Evolutionary conservation across 2,888 invertebrate genomes (phyloP), one percentile per base, ranked within the genome.

Genomic region (Epirrita christyi): DNA sequence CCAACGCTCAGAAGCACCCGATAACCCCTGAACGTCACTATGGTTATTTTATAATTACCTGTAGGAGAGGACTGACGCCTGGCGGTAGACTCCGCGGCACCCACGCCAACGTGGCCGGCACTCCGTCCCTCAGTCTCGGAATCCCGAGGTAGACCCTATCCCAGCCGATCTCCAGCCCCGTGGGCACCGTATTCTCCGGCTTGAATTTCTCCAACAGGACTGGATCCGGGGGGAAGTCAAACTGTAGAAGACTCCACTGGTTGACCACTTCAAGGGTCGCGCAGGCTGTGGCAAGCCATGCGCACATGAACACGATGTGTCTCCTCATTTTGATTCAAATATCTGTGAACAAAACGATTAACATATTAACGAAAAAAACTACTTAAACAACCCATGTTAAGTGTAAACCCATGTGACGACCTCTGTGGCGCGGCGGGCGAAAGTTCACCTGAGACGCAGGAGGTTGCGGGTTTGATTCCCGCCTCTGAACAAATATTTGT

Each of bases 111-210:
- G 97, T 96, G 0, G 96, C 95, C 0, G 97, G 94, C 0, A 97
- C 95, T 4, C 97, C 97, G 0, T 94, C 93, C 55, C 96, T 93
- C 28, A 97, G 82, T 54, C 97, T 90, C 0, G 97, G 97, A 9
- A 95, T 94, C 0, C 96, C 94, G n/a, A 97, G 60, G 77, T 96
- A 97, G 27, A 97, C 87, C 60, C 95, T 92, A 71, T 96, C 95
- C 84, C 93, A 93, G 1, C 94, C 93, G 29, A 96, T 88, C 73
- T 96, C 96, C 59, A 97, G 76, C 0, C 97, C 97, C 0, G 97
- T 96, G 36, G 96, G 94, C 4, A 96, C 94, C 0, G 95, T 94
- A 80, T 96, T 96, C 75, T 95, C 95, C 0, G 96, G 95, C 63
- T 94, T 94, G 78, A 93, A 95, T 79, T 92, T 92, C 68, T 92